Base-by-base conservation (phyloP, 2,888 invertebrate species). In the Barypeithes pellucidus region DNA sequence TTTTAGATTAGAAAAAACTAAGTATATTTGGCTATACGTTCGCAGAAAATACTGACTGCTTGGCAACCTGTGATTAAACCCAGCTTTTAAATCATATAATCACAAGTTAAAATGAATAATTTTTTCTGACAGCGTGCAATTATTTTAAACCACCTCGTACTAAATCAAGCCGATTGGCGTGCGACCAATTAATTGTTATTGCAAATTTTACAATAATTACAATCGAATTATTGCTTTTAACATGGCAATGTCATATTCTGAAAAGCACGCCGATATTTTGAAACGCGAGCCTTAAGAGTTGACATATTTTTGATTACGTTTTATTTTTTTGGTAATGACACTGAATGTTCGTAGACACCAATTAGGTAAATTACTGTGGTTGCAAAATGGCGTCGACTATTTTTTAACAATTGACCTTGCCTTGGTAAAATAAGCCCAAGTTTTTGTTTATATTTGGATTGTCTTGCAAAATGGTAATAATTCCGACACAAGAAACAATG, bases 301-400 rank as follows among this genome's bases (percentile, higher is more conserved):
- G 41, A 47, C 47, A 47, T 20, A 20, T 47, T 47, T 47, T 20
- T 47, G 9, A 18, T 20, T 43, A 39, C 39, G 3, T 20, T 20
- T 47, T n/a, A n/a, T n/a, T n/a, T 47, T 57, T 16, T 57, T 57
- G 57, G 14, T 57, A 57, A 57, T 57, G 57, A 57, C 57, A 57
- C 24, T 57, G 57, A 57, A 57, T 3, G 33, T 11, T 18, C 16
- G 3, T n/a, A n/a, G 57, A 3, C 33, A 11, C 16, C 16, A 36
- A 57, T 57, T 29, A 16, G 14, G 8, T 54, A 29, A 20, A 33
- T 54, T 24, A 8, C 2, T 29, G n/a, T 14, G 2, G 16, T 57
- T 57, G 33, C 57, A 57, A 57, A 57, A 57, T 57, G 29, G 57
- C 57, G 12, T 57, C 14, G 8, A 3, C 1, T 57, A 0, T 57